A percentile compares a stretch with the other conserved stretches of the same genome.
Conservation (phyloP, 2,797 vertebrate genomes). For the Pangasius larnaudii region DNA sequence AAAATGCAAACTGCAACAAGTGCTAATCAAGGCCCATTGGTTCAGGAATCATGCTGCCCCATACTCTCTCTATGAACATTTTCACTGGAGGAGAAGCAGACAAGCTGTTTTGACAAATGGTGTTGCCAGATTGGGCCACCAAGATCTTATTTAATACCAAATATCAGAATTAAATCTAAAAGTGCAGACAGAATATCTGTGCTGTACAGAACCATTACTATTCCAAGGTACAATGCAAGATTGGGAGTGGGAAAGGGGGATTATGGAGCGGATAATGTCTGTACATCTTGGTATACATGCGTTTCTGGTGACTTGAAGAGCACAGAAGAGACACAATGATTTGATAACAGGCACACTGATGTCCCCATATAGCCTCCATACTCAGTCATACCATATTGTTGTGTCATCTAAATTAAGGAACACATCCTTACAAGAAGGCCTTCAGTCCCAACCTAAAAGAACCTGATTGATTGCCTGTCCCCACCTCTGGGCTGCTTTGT, state of each 20-base stretch:
- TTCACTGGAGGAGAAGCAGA: background rate
- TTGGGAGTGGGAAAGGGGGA: background rate
- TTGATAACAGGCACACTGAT: background rate
- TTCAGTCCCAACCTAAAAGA: constrained; percentile 26
- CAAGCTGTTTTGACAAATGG: background rate
- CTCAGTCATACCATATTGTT: constrained; percentile 8
- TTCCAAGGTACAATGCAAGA: background rate
- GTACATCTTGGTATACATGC: too few species aligned
- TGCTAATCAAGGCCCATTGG: background rate
- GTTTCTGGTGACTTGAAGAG: too few species aligned
- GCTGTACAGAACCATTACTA: background rate
- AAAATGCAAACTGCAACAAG: background rate
- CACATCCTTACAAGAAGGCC: constrained; percentile 19
- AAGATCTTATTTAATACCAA: background rate
- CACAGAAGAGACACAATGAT: background rate
- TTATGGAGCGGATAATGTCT: background rate
- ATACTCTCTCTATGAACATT: background rate
- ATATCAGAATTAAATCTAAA: background rate
- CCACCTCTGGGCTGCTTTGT: constrained; percentile 34
- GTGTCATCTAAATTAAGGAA: constrained; percentile 18
- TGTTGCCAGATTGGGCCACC: background rate
- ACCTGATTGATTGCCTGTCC: constrained; percentile 52
- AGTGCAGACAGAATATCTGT: background rate
- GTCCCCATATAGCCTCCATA: constrained; percentile 18
- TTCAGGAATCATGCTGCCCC: background rate